Evolutionary conservation across 2,888 invertebrate genomes (phyloP), one percentile per base, ranked within the genome.

Genomic region (Griposia aprilina): DNA sequence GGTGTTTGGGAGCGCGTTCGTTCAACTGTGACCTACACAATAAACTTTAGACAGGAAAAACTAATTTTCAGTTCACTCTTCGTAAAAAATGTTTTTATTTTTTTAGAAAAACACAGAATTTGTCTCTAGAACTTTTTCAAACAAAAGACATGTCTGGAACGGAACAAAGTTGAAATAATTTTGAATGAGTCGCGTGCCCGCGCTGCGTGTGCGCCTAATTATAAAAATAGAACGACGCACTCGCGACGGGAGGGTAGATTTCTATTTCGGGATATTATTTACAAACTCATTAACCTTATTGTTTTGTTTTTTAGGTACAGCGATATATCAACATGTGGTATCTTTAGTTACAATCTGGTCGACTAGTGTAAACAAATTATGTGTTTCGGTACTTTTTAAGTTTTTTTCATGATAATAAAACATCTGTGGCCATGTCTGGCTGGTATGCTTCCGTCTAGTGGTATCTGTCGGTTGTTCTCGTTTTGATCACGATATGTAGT

Each of bases 191-290:
- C 93, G 91, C 93, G 94, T 93, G 94, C 92, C 88, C 78, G 80
- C 83, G 87, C 87, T 89, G 93, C 91, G 91, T 90, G 91, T 89
- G 91, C 90, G 88, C 89, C 30, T 82, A 82, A 88, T 89, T 87
- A 89, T 91, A 94, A 91, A 96, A 94, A 95, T 96, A 96, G 93
- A 91, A 82, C 88, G 91, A 91, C 92, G 90, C 92, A 81, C 88
- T 91, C 92, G 91, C 93, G 87, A 90, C 90, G 91, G 94, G 95
- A 95, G 96, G 96, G 95, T 93, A 93, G 86, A 84, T 90, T 87
- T 90, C 95, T 95, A 96, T 95, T 94, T 93, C 88, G 91, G 92
- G 88, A 88, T 86, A 87, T 90, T 92, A 91, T 92, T 91, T 92
- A 90, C 85, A 89, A 60, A 74, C 86, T 86, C 86, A 87, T 85